Conservation (phyloP, 2,113 vertebrate genomes). For the Periophthalmodon schlosseri region DNA sequence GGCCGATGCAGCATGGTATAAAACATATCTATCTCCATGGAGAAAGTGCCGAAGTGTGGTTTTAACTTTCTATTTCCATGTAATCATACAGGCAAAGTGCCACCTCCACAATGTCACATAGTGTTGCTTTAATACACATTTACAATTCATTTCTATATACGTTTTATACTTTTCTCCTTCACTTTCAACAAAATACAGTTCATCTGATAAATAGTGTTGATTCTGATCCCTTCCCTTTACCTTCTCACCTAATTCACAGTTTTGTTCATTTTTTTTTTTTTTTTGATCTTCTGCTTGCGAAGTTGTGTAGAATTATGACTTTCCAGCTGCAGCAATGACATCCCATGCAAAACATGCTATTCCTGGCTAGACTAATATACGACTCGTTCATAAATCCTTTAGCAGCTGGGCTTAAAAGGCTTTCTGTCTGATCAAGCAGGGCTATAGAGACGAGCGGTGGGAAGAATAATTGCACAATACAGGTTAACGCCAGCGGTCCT, state of each 20-base stretch:
- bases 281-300: neutral
- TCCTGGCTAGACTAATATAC: slow-evolving; percentile 19
- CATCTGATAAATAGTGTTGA: no score
- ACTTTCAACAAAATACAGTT: no score
- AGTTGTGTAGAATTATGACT: slow-evolving; percentile 24
- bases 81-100: no score
- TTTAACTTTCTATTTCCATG: no score
- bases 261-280: no score
- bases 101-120: no score
- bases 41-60: no score
- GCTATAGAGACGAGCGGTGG: slow-evolving; percentile 29
- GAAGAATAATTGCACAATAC: slow-evolving; percentile 42
- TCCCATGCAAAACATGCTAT: slow-evolving; percentile 1
- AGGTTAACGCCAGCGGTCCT: slow-evolving; percentile 41
- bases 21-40: no score
- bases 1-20: no score
- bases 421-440: slow-evolving; percentile 40
- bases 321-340: neutral
- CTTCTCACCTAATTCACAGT: neutral
- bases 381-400: slow-evolving; percentile 27
- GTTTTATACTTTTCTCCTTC: no score
- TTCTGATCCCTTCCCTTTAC: neutral
- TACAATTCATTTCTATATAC: no score
- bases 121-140: no score
- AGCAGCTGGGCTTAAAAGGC: slow-evolving; percentile 26